A percentile compares a stretch with the other conserved stretches of the same genome.
phyloP scores from a whole-genome alignment of 2,797 vertebrate species.

The Phalanger gymnotis region DNA sequence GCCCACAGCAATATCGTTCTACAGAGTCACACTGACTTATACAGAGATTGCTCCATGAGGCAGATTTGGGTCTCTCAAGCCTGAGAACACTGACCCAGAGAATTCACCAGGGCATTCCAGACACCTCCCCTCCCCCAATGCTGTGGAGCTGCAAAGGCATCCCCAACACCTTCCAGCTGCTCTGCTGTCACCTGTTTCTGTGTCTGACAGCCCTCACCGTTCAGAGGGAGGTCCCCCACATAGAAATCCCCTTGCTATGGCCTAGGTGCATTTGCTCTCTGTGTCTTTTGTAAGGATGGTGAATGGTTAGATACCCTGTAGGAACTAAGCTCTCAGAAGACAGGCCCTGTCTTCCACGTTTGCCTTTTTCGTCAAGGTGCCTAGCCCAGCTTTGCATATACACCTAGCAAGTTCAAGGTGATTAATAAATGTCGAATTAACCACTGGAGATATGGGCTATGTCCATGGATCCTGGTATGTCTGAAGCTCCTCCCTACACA shows the following conservation, averaged over 20 bases:
- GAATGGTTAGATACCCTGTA: background rate
- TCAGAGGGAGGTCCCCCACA: background rate
- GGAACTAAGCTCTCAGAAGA: background rate
- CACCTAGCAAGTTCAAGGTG: background rate
- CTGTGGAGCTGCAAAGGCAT: background rate
- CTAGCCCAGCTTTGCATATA: background rate
- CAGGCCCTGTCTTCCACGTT: background rate
- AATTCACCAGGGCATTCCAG: background rate
- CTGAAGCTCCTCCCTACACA: background rate
- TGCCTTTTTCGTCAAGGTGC: background rate
- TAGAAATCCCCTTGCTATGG: background rate
- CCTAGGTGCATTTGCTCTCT: background rate
- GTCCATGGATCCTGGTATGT: background rate
- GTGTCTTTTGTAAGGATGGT: background rate
- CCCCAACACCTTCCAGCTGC: background rate
- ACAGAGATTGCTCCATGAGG: background rate
- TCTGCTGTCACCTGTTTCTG: background rate
- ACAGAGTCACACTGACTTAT: background rate
- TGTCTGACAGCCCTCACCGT: background rate
- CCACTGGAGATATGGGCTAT: background rate
- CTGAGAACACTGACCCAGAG: background rate
- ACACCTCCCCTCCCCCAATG: background rate
- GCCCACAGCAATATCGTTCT: background rate
- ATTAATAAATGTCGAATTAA: background rate
- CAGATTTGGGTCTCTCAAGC: background rate